A percentile compares a stretch with the other conserved stretches of the same genome.
phyloP scores from a whole-genome alignment of 2,797 vertebrate species.

The Sebastes itinus region DNA sequence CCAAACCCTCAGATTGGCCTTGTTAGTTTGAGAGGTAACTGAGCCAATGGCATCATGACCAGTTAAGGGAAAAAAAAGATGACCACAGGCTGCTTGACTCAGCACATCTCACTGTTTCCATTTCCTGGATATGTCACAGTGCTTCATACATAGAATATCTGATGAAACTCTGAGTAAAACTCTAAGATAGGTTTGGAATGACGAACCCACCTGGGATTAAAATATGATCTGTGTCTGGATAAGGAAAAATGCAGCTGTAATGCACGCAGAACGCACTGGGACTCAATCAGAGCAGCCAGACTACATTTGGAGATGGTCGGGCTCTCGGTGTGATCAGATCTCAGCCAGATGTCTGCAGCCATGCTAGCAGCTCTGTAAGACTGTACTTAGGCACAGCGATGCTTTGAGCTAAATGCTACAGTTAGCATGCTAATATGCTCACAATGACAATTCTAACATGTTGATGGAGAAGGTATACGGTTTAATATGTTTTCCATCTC shows the following conservation, averaged over 20 bases:
- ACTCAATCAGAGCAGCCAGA: not conserved
- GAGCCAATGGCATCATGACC: slow-evolving; percentile 53
- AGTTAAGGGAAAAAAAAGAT: slow-evolving; percentile 48
- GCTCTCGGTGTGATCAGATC: not conserved
- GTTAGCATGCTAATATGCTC: not conserved
- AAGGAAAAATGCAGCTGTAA: not conserved
- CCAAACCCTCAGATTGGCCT: slow-evolving; percentile 50
- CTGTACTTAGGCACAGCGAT: not conserved
- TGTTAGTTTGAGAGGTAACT: slow-evolving; percentile 26
- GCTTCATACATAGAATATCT: slow-evolving; percentile 9
- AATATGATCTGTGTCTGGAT: not conserved
- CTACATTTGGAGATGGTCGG: not conserved
- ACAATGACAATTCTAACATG: not conserved
- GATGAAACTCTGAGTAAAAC: slow-evolving; percentile 6
- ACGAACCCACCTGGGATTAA: not conserved
- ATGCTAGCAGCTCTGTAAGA: not conserved
- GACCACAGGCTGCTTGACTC: slow-evolving; percentile 67
- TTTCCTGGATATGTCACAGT: slow-evolving; percentile 44
- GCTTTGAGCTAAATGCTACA: not conserved
- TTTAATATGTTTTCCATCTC: not conserved
- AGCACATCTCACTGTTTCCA: slow-evolving; percentile 63
- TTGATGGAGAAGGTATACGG: not conserved
- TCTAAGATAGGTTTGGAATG: not conserved
- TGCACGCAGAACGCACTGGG: not conserved
- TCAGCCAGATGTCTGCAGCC: not conserved